Conservation (phyloP, 2,797 vertebrate species). For the Glyptemys insculpta region DNA sequence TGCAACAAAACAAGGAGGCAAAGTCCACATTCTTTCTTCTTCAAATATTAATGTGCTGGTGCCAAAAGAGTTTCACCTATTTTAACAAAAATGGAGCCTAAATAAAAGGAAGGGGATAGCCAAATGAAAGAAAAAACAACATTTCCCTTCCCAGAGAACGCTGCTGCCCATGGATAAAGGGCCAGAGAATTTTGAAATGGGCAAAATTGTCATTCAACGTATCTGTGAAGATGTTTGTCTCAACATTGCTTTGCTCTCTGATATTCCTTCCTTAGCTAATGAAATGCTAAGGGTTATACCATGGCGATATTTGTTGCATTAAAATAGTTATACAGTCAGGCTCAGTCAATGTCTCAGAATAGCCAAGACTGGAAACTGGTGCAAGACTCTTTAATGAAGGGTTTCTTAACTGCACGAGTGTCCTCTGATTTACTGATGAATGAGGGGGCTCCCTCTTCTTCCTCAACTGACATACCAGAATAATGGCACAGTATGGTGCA, state of each 20-base stretch:
- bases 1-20: constrained; percentile 3
- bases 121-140: neutral
- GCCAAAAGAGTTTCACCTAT: constrained; percentile 18
- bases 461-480: neutral
- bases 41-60: constrained; percentile 43
- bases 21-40: constrained; percentile 46
- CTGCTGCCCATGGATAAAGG: neutral
- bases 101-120: neutral
- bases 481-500: neutral
- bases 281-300: neutral
- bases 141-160: neutral
- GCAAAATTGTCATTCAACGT: neutral
- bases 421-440: constrained; percentile 1
- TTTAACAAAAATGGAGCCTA: constrained; percentile 7
- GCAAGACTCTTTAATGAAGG: neutral
- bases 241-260: constrained; percentile 11
- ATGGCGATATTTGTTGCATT: neutral
- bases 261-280: constrained; percentile 36
- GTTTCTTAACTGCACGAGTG: neutral
- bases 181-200: neutral
- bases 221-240: constrained; percentile 17
- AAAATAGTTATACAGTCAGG: neutral
- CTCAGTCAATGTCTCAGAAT: neutral
- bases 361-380: neutral
- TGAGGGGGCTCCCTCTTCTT: neutral